phyloP scores from a whole-genome alignment of 2,888 invertebrate species.

The Andrena chrysosceles region DNA sequence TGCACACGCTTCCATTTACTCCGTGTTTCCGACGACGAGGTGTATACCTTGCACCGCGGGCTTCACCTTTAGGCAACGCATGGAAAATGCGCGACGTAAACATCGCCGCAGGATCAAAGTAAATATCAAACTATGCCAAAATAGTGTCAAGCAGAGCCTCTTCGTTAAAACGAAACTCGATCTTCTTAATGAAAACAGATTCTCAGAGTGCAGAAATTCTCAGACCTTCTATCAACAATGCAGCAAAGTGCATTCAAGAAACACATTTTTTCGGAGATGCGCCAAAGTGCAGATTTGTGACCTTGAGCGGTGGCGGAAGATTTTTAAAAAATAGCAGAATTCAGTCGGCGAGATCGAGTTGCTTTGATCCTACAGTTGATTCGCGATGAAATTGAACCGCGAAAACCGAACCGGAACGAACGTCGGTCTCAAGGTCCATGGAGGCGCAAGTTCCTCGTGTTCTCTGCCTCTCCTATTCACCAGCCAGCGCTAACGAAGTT shows the following conservation, averaged over 20 bases:
- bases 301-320: no score
- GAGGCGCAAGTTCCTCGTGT: constrained; percentile 13
- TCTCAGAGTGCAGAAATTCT: no score
- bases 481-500: constrained; percentile 62
- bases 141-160: no score
- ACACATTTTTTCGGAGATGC: no score
- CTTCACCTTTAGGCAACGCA: neutral
- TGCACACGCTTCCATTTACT: constrained; percentile 39
- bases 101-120: neutral
- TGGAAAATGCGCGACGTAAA: constrained; percentile 4
- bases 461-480: constrained; percentile 12
- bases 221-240: no score
- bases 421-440: constrained; percentile 55
- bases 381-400: constrained; percentile 47
- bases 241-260: no score
- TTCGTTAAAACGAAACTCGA: no score
- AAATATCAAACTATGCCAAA: neutral
- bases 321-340: no score
- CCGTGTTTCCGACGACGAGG: constrained; percentile 11
- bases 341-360: neutral
- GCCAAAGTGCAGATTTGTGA: no score
- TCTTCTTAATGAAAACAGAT: no score
- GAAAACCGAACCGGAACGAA: constrained; percentile 60
- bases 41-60: constrained; percentile 21
- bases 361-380: constrained; percentile 26